Evolutionary conservation across 1,140 invertebrate genomes (phyloP).

Genomic region (Calliopsis andreniformis): DNA sequence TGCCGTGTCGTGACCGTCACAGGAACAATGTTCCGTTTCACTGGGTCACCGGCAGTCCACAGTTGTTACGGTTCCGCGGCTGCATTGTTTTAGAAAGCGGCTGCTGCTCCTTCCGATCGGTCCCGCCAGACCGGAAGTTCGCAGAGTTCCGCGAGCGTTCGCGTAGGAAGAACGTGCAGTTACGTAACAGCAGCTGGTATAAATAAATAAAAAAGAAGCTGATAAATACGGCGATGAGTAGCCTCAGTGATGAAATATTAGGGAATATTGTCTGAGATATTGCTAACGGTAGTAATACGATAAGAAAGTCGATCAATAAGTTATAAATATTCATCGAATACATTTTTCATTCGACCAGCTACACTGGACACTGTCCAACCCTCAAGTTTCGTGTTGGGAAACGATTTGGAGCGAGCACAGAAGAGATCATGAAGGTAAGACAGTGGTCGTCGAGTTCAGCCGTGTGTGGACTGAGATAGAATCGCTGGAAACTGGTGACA

Average conservation of each 20-base stretch:
- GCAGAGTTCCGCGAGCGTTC: background rate
- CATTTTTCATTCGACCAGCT: conserved; percentile 77
- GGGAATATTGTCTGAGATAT: too few species aligned
- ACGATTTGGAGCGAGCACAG: conserved; percentile 86
- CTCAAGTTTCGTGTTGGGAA: conserved; percentile 87
- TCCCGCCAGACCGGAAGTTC: background rate
- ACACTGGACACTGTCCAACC: conserved; percentile 88
- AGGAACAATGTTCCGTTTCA: conserved; percentile 24
- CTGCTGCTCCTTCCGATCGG: background rate
- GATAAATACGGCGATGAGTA: too few species aligned
- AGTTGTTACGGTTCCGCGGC: background rate
- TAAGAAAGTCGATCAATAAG: too few species aligned
- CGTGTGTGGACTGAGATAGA: too few species aligned
- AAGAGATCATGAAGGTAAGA: conserved; percentile 85
- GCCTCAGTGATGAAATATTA: too few species aligned
- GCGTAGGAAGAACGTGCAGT: background rate
- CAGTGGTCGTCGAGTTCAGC: background rate
- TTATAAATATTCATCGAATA: too few species aligned
- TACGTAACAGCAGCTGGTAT: too few species aligned
- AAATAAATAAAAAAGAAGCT: too few species aligned
- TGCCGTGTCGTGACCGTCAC: background rate
- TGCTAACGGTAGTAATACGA: too few species aligned
- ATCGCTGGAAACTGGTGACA: too few species aligned
- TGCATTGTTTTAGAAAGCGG: conserved; percentile 15
- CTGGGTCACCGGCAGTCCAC: conserved; percentile 47